phyloP scores from a whole-genome alignment of 1,140 invertebrate species.

The Drosophila nebulosa region DNA sequence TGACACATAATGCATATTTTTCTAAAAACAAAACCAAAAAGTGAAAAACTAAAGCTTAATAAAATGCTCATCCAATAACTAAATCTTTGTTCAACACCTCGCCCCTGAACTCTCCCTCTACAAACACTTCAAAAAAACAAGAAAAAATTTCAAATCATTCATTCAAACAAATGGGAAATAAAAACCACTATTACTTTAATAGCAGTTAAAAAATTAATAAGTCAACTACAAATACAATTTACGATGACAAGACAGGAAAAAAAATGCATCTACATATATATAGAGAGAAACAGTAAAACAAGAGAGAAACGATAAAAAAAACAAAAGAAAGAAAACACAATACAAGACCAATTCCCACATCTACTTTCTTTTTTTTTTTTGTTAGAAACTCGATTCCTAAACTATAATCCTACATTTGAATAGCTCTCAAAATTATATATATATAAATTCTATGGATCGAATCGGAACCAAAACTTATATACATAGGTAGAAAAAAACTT shows the following conservation, averaged over 20 bases:
- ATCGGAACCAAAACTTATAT: background rate
- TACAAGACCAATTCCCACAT: background rate
- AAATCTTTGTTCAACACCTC: conserved; percentile 8
- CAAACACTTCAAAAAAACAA: conserved; percentile 44
- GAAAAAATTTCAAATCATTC: background rate
- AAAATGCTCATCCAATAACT: conserved; percentile 53
- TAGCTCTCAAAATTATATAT: background rate
- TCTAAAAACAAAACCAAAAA: conserved; percentile 39
- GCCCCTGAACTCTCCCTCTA: conserved; percentile 19
- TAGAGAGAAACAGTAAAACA: background rate
- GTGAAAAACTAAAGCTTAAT: background rate
- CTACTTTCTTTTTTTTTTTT: background rate
- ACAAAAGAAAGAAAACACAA: too few relatives aligned
- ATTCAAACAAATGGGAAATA: conserved; percentile 24
- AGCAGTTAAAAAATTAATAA: conserved; percentile 64
- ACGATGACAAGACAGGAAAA: conserved; percentile 23
- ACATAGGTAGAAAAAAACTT: background rate
- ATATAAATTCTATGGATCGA: background rate
- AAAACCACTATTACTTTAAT: conserved; percentile 69
- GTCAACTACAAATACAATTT: conserved; percentile 22
- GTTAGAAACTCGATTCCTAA: background rate
- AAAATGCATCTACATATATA: conserved; percentile 31
- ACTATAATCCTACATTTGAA: background rate
- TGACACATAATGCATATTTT: conserved; percentile 61
- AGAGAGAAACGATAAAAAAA: too few relatives aligned